Evolutionary conservation across 2,888 invertebrate species (phyloP).

Genomic region (Prosopocoilus inquinatus): DNA sequence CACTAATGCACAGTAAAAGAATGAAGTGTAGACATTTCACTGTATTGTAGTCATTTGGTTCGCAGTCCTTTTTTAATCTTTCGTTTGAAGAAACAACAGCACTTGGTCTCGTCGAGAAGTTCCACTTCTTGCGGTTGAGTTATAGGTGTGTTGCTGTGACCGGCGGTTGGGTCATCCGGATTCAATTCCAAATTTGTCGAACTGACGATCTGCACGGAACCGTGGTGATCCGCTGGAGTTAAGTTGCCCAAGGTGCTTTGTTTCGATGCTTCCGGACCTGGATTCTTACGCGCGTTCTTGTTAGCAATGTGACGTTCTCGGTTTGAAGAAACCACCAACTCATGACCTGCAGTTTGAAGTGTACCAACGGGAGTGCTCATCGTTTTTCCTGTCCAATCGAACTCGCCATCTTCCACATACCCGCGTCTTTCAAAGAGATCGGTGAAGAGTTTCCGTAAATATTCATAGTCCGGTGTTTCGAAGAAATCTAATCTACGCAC

Average conservation of each 20-base stretch:
- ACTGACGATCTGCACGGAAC: slow-evolving; percentile 98
- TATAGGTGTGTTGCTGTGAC: slow-evolving; percentile 96
- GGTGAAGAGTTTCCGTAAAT: slow-evolving; percentile 92
- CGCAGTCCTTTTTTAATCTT: slow-evolving; percentile 89
- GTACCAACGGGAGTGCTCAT: slow-evolving; percentile 87
- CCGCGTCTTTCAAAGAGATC: slow-evolving; percentile 87
- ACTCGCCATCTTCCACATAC: slow-evolving; percentile 86
- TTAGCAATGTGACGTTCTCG: slow-evolving; percentile 80
- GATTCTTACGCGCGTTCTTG: slow-evolving; percentile 68
- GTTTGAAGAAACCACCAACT: slow-evolving; percentile 87
- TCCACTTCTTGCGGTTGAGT: slow-evolving; percentile 91
- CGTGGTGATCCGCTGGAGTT: slow-evolving; percentile 93
- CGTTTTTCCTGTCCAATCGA: slow-evolving; percentile 90
- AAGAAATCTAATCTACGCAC: slow-evolving; percentile 97
- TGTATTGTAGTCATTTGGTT: slow-evolving; percentile 53
- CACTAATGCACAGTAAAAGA: slow-evolving; percentile 50
- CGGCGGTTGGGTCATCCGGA: slow-evolving; percentile 93
- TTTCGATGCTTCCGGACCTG: slow-evolving; percentile 84
- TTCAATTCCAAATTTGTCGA: slow-evolving; percentile 96
- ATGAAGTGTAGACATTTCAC: slow-evolving; percentile 52
- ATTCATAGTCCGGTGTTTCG: slow-evolving; percentile 99
- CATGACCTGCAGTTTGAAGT: slow-evolving; percentile 87
- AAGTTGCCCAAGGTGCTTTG: slow-evolving; percentile 79
- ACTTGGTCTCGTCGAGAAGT: slow-evolving; percentile 97
- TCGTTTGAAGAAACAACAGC: slow-evolving; percentile 98